Evolutionary conservation across 2,888 invertebrate genomes (phyloP).

Genomic region (Hyposoter dolosus): DNA sequence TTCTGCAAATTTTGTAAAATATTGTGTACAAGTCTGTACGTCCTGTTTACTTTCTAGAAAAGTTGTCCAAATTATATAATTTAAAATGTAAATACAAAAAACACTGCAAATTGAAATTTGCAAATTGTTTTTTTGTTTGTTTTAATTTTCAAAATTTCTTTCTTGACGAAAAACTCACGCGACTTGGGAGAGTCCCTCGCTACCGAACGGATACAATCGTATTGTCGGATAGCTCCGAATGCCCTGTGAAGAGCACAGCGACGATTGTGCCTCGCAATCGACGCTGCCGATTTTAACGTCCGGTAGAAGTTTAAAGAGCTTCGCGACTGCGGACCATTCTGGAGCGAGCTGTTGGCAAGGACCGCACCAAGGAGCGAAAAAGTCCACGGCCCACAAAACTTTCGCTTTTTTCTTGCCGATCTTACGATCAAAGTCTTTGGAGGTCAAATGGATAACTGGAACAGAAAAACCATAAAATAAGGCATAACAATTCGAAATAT

Average conservation of each 20-base stretch:
- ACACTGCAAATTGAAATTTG: no score
- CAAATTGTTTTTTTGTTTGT: neutral
- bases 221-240: conserved; percentile 90
- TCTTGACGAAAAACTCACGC: conserved; percentile 84
- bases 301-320: conserved; percentile 84
- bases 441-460: conserved; percentile 87
- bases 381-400: conserved; percentile 90
- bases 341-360: conserved; percentile 90
- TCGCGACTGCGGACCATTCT: conserved; percentile 89
- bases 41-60: no score
- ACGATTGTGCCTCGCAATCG: conserved; percentile 88
- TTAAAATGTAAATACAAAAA: no score
- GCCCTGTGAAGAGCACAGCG: conserved; percentile 87
- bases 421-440: conserved; percentile 85
- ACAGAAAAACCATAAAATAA: neutral
- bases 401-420: conserved; percentile 86
- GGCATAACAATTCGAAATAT: neutral
- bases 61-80: no score
- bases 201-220: conserved; percentile 88
- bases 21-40: no score
- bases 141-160: conserved; percentile 24
- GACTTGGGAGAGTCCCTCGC: conserved; percentile 85
- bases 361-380: conserved; percentile 91
- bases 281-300: conserved; percentile 88
- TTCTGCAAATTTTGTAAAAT: no score